Conservation (phyloP, 2,113 vertebrate species). For the Falcunculus frontatus region DNA sequence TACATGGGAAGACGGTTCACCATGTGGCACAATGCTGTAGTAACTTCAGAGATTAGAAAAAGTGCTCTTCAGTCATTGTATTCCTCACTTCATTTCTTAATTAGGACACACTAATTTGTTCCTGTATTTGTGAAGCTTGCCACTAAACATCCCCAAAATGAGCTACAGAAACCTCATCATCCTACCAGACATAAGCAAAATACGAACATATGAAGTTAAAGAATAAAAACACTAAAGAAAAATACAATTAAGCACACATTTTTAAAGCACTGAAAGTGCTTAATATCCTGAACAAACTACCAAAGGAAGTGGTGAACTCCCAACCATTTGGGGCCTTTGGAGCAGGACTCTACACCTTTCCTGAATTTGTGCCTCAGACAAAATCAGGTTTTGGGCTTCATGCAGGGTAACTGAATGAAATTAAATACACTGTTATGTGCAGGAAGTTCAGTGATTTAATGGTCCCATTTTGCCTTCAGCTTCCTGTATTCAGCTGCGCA, state of each 20-base stretch:
- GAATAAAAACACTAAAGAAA: background rate
- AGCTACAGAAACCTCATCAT: background rate
- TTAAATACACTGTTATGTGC: background rate
- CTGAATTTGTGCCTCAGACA: background rate
- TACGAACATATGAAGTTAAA: background rate
- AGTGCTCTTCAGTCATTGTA: background rate
- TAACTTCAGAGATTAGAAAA: background rate
- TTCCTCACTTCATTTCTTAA: background rate
- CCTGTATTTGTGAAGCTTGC: background rate
- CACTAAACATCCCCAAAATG: background rate
- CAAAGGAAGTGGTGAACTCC: background rate
- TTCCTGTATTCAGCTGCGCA: background rate
- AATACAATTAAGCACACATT: background rate
- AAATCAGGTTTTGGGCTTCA: background rate
- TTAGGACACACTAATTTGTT: background rate
- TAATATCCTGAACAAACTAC: background rate
- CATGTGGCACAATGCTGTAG: background rate
- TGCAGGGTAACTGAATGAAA: background rate
- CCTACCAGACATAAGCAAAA: background rate
- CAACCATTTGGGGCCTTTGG: background rate
- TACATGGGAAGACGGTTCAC: background rate
- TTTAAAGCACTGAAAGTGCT: background rate
- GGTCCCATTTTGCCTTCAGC: background rate
- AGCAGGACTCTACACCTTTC: background rate
- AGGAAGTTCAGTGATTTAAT: conserved; percentile 32